These are phyloP conservation scores for Atractosteus spatula DNA, from an alignment of 2,113 vertebrate genomes.

Conservation along the genomic window DNA sequence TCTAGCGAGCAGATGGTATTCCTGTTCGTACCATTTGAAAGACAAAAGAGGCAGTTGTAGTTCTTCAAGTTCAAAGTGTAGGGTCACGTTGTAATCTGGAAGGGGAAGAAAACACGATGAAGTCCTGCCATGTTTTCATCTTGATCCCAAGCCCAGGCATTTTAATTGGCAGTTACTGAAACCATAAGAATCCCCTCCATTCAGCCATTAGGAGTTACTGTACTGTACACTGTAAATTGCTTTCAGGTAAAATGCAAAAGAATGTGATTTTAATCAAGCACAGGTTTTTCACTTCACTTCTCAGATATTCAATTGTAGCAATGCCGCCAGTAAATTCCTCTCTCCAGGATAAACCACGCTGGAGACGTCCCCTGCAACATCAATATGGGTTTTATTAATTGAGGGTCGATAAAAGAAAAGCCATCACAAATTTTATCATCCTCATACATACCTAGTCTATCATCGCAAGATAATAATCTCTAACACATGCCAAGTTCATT, in stretches of 20 bases:
- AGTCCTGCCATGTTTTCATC: too few relatives aligned
- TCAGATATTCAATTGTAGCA: neutral
- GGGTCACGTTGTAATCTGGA: too few relatives aligned
- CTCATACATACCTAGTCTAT: constrained; percentile 7
- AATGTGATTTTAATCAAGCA: constrained; percentile 6
- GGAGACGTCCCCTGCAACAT: neutral
- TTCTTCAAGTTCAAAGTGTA: too few relatives aligned
- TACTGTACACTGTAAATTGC: neutral
- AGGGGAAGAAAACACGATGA: too few relatives aligned
- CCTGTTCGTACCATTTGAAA: too few relatives aligned
- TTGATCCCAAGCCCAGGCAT: too few relatives aligned
- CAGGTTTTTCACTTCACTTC: neutral
- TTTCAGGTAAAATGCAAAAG: neutral
- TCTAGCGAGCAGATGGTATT: too few relatives aligned
- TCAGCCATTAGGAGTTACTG: neutral
- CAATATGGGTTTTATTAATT: constrained; percentile 9
- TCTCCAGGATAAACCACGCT: neutral
- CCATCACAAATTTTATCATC: neutral
- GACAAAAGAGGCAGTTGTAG: too few relatives aligned
- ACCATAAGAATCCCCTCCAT: neutral
- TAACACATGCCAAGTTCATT: constrained; percentile 2
- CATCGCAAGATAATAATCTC: constrained; percentile 25
- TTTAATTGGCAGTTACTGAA: too few relatives aligned
- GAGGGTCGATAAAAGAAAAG: constrained; percentile 16
- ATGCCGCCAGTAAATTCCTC: neutral